Evolutionary conservation across 2,113 vertebrate species (phyloP), one percentile per base, ranked within the genome.

Genomic region (Hippolais icterina): DNA sequence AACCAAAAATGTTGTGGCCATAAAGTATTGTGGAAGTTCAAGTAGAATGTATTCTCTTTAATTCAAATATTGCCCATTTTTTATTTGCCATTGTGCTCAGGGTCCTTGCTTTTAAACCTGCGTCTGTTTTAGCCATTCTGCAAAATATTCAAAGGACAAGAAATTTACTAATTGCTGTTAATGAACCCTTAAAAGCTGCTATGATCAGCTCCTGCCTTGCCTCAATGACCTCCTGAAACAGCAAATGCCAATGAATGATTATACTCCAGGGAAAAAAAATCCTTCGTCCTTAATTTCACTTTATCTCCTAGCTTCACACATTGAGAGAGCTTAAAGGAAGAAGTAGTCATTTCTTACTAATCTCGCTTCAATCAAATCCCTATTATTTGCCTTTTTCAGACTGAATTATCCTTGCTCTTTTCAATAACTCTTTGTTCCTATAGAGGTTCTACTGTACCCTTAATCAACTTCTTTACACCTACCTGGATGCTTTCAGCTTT

Each of bases 291-390:
- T 80, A 52, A 77, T 79, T 90, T 91, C 71, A 83, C 44, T 90
- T 91, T 83, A 78, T 83, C 72, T 65, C 39, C 41, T 82, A 86
- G 33, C 31, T 89, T 74, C 57, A 72, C 54, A n/a, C 29, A 71
- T 56, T 19, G 35, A 86, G 84, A 68, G 53, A 47, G 52, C 25
- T 80, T 54, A 92, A 95, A 80, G 84, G 50, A 89, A 59, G 57
- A 85, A 80, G 46, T 27, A 84, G 56, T 85, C 3, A 66, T 68
- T 86, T 86, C 72, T 82, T 79, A 29, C 47, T 81, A 41, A 93
- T 94, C 78, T 79, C 79, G 54, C 68, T 84, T 94, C 82, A 82
- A 17, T 94, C 84, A 93, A 82, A 89, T 42, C 39, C 33, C 60
- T 89, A 12, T 94, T 92, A 76, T 78, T 90, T 56, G 52, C 69